Evolutionary conservation across 1,140 invertebrate species (phyloP).

Genomic region (Amyelois transitella): DNA sequence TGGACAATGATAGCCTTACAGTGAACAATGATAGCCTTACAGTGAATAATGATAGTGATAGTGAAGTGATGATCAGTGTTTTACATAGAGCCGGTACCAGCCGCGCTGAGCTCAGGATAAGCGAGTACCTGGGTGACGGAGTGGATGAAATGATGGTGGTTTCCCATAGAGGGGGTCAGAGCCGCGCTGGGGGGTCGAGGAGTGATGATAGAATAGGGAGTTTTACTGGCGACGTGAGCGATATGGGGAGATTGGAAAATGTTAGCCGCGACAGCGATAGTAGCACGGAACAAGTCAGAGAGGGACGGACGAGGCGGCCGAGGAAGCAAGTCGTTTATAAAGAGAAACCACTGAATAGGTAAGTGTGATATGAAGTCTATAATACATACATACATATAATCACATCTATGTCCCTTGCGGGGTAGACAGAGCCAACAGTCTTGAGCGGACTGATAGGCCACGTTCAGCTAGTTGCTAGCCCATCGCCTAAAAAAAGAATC

Average conservation of each 20-base stretch:
- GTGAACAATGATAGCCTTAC: no score
- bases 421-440: no score
- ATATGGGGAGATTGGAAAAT: neutral
- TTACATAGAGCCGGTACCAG: neutral
- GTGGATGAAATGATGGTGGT: neutral
- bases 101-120: neutral
- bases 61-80: no score
- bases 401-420: neutral
- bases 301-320: constrained; percentile 32
- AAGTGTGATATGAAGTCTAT: no score
- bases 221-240: neutral
- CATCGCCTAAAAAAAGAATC: no score
- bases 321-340: constrained; percentile 45
- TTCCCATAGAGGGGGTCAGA: neutral
- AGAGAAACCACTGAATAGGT: constrained; percentile 60
- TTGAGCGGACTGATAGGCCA: no score
- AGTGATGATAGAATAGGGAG: neutral
- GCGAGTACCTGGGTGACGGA: neutral
- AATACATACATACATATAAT: neutral
- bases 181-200: neutral
- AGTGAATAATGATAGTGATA: no score
- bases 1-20: no score
- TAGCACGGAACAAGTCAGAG: constrained; percentile 15
- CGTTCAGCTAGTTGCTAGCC: no score
- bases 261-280: constrained; percentile 12